phyloP scores from a whole-genome alignment of 1,140 invertebrate species.

The Idris sp. region DNA sequence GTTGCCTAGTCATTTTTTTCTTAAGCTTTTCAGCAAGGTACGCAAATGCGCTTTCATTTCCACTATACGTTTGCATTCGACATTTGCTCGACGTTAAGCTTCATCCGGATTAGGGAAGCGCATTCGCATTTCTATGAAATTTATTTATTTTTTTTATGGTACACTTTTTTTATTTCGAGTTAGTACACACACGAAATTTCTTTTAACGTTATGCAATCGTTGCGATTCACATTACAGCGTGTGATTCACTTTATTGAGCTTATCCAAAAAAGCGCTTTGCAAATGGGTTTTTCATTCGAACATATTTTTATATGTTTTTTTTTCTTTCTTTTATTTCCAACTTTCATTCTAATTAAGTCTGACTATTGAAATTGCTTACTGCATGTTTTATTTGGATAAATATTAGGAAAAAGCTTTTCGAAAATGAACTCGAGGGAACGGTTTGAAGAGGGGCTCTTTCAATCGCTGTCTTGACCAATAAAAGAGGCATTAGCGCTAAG shows the following conservation, averaged over 20 bases:
- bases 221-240: slow-evolving; percentile 46
- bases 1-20: slow-evolving; percentile 39
- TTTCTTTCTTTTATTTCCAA: slow-evolving; percentile 16
- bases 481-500: no score
- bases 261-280: slow-evolving; percentile 63
- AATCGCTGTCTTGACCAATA: no score
- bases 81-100: slow-evolving; percentile 71
- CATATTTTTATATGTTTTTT: slow-evolving; percentile 16
- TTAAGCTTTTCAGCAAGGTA: slow-evolving; percentile 34
- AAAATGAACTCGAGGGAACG: no score
- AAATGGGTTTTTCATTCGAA: slow-evolving; percentile 40
- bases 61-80: slow-evolving; percentile 35
- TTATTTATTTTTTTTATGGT: slow-evolving; percentile 51
- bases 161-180: slow-evolving; percentile 64
- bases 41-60: slow-evolving; percentile 36
- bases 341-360: slow-evolving; percentile 25
- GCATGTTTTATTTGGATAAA: no score
- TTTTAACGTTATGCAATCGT: slow-evolving; percentile 47
- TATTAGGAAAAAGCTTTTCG: no score
- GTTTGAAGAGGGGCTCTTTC: no score
- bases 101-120: slow-evolving; percentile 74
- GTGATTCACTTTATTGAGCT: slow-evolving; percentile 45
- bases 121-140: slow-evolving; percentile 69
- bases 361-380: no score
- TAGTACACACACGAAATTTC: slow-evolving; percentile 67